Evolutionary conservation across 1,140 invertebrate genomes (phyloP), one percentile per base, ranked within the genome.

Genomic region (Coboldia fuscipes): DNA sequence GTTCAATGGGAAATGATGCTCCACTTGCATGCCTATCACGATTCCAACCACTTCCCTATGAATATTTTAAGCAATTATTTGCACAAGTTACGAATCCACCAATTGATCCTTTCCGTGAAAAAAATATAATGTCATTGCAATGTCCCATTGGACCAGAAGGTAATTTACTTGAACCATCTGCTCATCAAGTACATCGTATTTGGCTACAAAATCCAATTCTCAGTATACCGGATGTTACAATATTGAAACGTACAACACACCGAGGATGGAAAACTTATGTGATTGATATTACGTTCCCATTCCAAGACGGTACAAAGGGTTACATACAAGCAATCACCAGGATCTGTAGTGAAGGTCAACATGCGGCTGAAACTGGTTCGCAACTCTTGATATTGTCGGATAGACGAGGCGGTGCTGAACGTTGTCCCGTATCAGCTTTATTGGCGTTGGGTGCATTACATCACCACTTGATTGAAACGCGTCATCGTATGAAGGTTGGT

Each of bases 1-100:
- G 94, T 20, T 96, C 90, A 4, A 98, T 99, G 94, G 94, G 94
- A 28, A 98, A 98, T 55, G 94, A 99, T 61, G 83, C 88, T 1
- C 93, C 94, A 0, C 56, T 98, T 36, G 93, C 94, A 6, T 97
- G 93, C 49, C 65, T 98, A 7, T 97, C 93, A 4, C 62, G 75
- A 44, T 97, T 89, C 60, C 85, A 92, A 50, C 94, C 94, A 2
- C 58, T 96, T 30, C 65, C 85, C 1, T 98, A 94, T 56, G 86
- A 92, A 42, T 99, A 98, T 54, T 98, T 99, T 60, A 97, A 98
- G 53, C 94, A 99, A 56, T 62, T 97, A n/a, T 98, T 98, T 61
- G 94, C 94, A 17, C 94, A 98, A 66, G 93, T 97, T 29, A 99
- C 94, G 39, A 98, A 99, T 64, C 94, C 94, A n/a, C 93, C 94